Evolutionary conservation across 1,140 invertebrate genomes (phyloP).

Genomic region (Drosophila santomea): DNA sequence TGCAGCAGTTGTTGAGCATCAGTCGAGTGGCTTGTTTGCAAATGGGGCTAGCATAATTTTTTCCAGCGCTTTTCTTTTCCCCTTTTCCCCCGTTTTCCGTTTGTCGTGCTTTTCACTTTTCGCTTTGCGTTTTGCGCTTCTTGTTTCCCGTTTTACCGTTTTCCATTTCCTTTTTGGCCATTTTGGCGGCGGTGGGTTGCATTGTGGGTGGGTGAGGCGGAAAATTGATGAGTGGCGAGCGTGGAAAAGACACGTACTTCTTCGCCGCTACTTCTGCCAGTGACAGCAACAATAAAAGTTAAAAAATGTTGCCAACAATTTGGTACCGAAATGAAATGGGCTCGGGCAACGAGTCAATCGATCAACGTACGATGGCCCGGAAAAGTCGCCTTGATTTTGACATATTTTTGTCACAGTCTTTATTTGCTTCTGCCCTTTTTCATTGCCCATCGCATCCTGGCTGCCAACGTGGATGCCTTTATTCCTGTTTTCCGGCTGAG

Average conservation of each 20-base stretch:
- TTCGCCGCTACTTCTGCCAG: constrained; percentile 35
- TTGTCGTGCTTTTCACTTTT: too few species aligned
- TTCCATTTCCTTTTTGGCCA: constrained; percentile 5
- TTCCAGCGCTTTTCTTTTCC: constrained; percentile 40
- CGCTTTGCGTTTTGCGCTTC: neutral
- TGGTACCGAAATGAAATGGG: constrained; percentile 65
- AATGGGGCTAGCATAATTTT: constrained; percentile 78
- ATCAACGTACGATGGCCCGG: constrained; percentile 52
- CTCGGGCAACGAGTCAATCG: constrained; percentile 69
- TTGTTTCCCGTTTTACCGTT: too few species aligned
- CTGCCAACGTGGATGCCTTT: neutral
- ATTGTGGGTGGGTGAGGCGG: neutral
- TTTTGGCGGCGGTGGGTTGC: neutral
- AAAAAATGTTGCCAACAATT: constrained; percentile 76
- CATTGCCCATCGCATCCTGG: neutral
- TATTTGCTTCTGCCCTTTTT: neutral
- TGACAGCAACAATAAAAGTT: constrained; percentile 78
- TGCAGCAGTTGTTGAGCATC: constrained; percentile 48
- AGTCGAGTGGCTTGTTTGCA: constrained; percentile 73
- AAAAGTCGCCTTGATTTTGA: constrained; percentile 61
- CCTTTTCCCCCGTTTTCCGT: neutral
- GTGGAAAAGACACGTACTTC: constrained; percentile 58
- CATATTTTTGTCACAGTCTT: constrained; percentile 62
- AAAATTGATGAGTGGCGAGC: constrained; percentile 65
- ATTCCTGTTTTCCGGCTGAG: neutral